These are phyloP conservation scores for Emys orbicularis DNA, from an alignment of 2,797 vertebrate species.

Conservation along the genomic window DNA sequence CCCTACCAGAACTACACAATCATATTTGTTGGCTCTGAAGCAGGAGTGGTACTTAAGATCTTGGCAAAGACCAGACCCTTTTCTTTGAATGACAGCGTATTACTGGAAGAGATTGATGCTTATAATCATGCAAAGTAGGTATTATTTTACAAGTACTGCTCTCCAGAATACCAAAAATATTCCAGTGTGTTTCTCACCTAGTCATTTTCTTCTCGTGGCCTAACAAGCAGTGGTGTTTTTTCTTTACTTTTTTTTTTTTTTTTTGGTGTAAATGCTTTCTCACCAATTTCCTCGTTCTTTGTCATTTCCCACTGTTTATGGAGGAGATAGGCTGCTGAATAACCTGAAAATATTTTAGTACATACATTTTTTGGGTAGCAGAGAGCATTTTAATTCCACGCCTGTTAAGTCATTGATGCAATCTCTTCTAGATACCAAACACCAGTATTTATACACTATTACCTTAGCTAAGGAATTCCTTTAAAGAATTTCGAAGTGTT, in stretches of 20 bases:
- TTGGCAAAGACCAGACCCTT: constrained; percentile 91
- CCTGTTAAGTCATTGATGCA: constrained; percentile 37
- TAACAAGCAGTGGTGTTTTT: constrained; percentile 4
- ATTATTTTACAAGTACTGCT: constrained; percentile 11
- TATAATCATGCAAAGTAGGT: constrained; percentile 97
- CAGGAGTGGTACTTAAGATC: constrained; percentile 95
- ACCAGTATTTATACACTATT: constrained; percentile 8
- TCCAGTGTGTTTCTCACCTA: neutral
- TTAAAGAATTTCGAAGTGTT: neutral
- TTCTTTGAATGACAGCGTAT: constrained; percentile 93
- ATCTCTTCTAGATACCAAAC: constrained; percentile 11
- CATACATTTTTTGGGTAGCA: constrained; percentile 51
- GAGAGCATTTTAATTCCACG: constrained; percentile 36
- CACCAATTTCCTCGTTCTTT: constrained; percentile 24
- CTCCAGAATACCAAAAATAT: constrained; percentile 10
- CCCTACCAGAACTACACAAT: constrained; percentile 96
- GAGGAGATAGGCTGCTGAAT: constrained; percentile 12
- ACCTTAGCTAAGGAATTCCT: constrained; percentile 41
- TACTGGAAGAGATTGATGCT: constrained; percentile 97
- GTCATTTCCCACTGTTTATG: constrained; percentile 25
- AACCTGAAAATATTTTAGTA: constrained; percentile 65
- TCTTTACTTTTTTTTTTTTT: neutral
- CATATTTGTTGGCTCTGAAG: constrained; percentile 96
- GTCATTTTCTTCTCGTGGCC: constrained; percentile 27
- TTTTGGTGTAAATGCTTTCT: constrained; percentile 21